Evolutionary conservation across 2,888 invertebrate genomes (phyloP), one percentile per base, ranked within the genome.

Genomic region (Cyclophora albipunctata): DNA sequence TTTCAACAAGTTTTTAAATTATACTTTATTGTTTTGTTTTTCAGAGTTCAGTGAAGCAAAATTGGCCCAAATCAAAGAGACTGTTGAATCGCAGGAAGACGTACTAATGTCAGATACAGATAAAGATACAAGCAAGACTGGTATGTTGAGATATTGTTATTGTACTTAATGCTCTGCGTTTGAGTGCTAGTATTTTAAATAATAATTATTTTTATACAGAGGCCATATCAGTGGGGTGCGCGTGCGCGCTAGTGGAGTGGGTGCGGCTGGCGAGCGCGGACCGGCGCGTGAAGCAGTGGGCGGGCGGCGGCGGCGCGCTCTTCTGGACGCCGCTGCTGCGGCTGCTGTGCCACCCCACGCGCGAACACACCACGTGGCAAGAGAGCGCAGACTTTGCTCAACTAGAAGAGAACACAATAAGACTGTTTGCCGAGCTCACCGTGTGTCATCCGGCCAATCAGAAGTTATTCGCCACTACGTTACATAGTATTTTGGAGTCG

Each of bases 361-460:
- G 86, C 2, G 66, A 63, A 34, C 69, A 73, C 51, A 88, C 88
- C 40, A 73, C 84, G 1, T 89, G 89, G 88, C 83, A 85, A 58
- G 87, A 85, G 53, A 80, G 79, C 49, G 74, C 81, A 0, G 72
- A 79, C 4, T 91, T 91, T 59, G 91, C 91, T 1, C 88, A 90
- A 45, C 77, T 95, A 49, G 95, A 95, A 71, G 92, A 93, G 64
- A 92, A 93, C 7, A 94, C 95, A 45, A 94, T 97, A 42, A 91
- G 93, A 58, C 93, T 97, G 75, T 92, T 97, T 64, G 92, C 95
- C 0, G 93, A 93, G 66, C 93, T 96, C 65, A 96, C 95, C 48
- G 92, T 95, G 69, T 96, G 96, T 71, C 96, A 97, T 79, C 91
- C 93, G 0, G 90, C 90, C 47, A 97, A 97, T 82, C 97, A 97